phyloP scores from a whole-genome alignment of 2,797 vertebrate genomes.

The Apodemus agrarius region DNA sequence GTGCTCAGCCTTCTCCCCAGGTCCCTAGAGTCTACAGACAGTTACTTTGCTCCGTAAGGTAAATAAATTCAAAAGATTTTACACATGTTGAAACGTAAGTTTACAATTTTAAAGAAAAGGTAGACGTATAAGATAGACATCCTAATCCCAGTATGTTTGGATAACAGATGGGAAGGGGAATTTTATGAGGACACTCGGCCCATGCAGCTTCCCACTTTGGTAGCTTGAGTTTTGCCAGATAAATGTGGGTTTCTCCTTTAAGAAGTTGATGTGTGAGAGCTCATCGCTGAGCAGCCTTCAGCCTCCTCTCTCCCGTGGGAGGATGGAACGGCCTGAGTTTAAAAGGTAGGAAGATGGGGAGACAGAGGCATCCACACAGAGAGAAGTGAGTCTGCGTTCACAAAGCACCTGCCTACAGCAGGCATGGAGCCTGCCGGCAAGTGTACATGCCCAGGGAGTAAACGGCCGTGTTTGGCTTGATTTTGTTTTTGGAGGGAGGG shows the following conservation, averaged over 20 bases:
- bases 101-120: not conserved
- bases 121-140: not conserved
- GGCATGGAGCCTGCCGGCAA: not conserved
- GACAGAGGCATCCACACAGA: not conserved
- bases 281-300: too few species aligned
- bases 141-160: not conserved
- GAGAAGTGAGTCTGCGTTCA: not conserved
- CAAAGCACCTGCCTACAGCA: fast-evolving
- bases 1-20: not conserved
- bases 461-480: not conserved
- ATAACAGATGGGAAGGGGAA: not conserved
- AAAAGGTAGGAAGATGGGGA: not conserved
- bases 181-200: not conserved
- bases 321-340: not conserved
- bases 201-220: not conserved
- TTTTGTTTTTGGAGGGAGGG: not conserved
- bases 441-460: not conserved
- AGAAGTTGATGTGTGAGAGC: not conserved
- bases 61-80: not conserved
- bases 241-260: not conserved
- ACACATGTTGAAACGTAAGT: not conserved
- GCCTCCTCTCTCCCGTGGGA: not conserved
- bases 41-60: not conserved
- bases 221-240: not conserved
- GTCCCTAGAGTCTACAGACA: too few species aligned